Conservation (phyloP, 2,113 vertebrate genomes). For the rat (Rattus norvegicus) region DNA sequence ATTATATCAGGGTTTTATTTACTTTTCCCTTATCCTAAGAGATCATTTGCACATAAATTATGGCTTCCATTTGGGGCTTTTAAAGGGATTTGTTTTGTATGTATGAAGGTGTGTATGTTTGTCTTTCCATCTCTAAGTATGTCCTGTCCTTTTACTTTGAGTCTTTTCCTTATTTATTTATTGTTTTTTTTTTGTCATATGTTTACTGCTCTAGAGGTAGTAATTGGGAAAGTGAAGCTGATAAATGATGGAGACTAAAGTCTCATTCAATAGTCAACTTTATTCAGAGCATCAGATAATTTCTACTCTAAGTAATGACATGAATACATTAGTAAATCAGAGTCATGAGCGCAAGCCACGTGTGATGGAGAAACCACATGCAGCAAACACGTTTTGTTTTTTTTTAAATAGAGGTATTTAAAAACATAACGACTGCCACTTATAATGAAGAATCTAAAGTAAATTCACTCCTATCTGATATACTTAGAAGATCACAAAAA, state of each 20-base stretch:
- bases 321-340: not conserved
- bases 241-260: not conserved
- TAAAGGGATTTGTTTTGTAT: too few species aligned
- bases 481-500: too few species aligned
- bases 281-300: not conserved
- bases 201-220: not conserved
- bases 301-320: not conserved
- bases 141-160: not conserved
- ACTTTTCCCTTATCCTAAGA: too few species aligned
- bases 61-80: not conserved
- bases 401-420: not conserved
- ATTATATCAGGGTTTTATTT: too few species aligned
- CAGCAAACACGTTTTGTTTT: not conserved
- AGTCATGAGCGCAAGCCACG: not conserved
- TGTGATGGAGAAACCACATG: not conserved
- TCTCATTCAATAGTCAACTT: too few species aligned
- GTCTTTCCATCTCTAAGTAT: too few species aligned
- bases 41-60: too few species aligned
- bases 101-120: too few species aligned
- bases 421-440: not conserved
- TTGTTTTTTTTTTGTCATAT: not conserved
- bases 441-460: not conserved
- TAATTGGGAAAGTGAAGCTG: not conserved
- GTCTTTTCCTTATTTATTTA: not conserved
- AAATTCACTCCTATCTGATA: not conserved